Conservation (phyloP, 2,797 vertebrate genomes). For the Tamandua tetradactyla region DNA sequence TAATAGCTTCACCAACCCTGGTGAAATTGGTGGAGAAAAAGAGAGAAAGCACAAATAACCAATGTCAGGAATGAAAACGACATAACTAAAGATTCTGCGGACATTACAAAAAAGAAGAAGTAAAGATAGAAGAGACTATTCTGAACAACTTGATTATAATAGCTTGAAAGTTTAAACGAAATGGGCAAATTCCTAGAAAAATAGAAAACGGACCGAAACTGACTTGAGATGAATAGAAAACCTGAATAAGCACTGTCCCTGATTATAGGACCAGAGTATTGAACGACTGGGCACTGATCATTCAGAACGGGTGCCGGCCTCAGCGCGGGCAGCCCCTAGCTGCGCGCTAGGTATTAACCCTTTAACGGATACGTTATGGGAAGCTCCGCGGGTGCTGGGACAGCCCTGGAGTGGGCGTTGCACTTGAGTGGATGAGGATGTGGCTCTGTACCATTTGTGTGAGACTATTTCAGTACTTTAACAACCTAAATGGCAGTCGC, state of each 20-base stretch:
- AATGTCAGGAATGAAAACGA: background rate
- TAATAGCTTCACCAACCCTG: background rate
- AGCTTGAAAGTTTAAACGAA: background rate
- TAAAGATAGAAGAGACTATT: background rate
- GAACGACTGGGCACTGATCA: too few species aligned
- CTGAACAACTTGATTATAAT: background rate
- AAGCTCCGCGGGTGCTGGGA: background rate
- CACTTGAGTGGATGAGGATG: background rate
- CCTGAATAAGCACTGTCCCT: background rate
- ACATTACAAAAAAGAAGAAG: background rate
- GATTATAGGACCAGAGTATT: background rate
- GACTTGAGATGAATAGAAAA: background rate
- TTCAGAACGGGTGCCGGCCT: background rate
- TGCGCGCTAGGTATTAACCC: background rate
- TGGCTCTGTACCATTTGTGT: background rate
- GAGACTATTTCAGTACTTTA: background rate
- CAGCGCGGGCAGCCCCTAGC: background rate
- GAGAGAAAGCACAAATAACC: background rate
- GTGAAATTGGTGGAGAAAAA: background rate
- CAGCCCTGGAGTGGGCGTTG: background rate
- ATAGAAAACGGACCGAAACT: background rate
- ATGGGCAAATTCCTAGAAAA: background rate
- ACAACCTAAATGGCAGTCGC: background rate
- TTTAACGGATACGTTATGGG: background rate
- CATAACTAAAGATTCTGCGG: background rate